phyloP scores from a whole-genome alignment of 2,888 invertebrate species.

The Tinea trinotella region DNA sequence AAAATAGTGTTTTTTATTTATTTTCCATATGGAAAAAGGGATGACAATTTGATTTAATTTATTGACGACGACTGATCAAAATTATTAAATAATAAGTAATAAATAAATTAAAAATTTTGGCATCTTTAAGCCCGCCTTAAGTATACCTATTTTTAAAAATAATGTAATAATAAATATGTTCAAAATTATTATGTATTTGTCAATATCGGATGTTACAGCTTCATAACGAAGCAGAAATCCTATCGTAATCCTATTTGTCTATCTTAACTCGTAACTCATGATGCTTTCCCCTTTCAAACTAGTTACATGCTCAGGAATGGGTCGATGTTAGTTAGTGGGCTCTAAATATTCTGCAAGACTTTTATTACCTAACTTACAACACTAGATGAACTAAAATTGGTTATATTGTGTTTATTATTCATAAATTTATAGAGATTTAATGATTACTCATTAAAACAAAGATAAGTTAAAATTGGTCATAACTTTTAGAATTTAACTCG shows the following conservation, averaged over 20 bases:
- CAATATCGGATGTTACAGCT: neutral
- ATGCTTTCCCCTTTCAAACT: conserved; percentile 18
- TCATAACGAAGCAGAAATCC: conserved; percentile 3
- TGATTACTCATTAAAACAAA: neutral
- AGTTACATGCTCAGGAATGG: conserved; percentile 13
- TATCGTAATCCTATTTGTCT: conserved; percentile 16
- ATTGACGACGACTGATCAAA: no score
- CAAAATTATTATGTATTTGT: neutral
- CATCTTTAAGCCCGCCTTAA: no score
- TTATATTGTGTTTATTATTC: conserved; percentile 2
- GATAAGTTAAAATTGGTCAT: no score
- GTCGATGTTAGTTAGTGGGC: conserved; percentile 15
- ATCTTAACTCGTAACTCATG: conserved; percentile 5
- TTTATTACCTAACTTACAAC: conserved; percentile 10
- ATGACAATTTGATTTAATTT: no score
- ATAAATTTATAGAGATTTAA: neutral
- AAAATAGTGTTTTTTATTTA: no score
- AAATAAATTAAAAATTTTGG: no score
- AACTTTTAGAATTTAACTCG: no score
- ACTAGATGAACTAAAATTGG: neutral
- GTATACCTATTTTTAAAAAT: no score
- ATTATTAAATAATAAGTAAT: no score
- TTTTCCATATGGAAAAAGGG: no score
- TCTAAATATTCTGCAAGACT: conserved; percentile 16
- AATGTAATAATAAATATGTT: neutral